These are phyloP conservation scores for Cichladusa arquata DNA, from an alignment of 2,113 vertebrate species.

Conservation along the genomic window DNA sequence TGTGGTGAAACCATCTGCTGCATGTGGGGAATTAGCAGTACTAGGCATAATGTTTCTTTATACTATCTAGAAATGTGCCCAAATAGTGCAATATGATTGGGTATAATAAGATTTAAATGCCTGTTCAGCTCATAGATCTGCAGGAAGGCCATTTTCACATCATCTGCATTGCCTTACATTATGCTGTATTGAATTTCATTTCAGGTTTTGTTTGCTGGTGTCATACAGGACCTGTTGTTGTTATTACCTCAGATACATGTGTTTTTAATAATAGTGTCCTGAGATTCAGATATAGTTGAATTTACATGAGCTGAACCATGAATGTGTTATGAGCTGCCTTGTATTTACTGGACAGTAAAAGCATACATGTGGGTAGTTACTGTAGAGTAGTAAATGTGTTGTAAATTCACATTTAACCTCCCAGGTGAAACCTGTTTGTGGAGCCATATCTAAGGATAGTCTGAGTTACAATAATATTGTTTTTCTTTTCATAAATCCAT, in stretches of 20 bases:
- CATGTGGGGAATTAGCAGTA: constrained; percentile 52
- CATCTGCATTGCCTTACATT: background rate
- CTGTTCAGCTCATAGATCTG: background rate
- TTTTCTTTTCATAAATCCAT: background rate
- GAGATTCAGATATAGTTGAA: constrained; percentile 28
- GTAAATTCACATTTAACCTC: background rate
- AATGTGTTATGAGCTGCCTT: background rate
- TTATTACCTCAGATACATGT: constrained; percentile 2
- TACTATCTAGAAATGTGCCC: constrained; percentile 63
- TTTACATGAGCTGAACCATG: background rate
- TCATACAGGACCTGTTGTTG: background rate
- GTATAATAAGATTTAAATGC: constrained; percentile 49
- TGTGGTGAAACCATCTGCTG: constrained; percentile 63
- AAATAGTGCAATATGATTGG: constrained; percentile 60
- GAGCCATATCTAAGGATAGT: background rate
- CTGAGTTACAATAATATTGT: background rate
- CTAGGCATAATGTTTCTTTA: constrained; percentile 46
- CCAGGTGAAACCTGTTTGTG: background rate
- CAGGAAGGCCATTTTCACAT: constrained; percentile 5
- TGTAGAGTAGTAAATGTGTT: background rate
- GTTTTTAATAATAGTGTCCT: constrained; percentile 49
- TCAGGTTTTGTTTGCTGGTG: constrained; percentile 22
- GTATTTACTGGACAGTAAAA: background rate
- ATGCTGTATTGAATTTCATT: constrained; percentile 25
- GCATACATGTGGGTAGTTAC: background rate